Evolutionary conservation across 2,797 vertebrate species (phyloP).

Genomic region (Meriones psammophilus): DNA sequence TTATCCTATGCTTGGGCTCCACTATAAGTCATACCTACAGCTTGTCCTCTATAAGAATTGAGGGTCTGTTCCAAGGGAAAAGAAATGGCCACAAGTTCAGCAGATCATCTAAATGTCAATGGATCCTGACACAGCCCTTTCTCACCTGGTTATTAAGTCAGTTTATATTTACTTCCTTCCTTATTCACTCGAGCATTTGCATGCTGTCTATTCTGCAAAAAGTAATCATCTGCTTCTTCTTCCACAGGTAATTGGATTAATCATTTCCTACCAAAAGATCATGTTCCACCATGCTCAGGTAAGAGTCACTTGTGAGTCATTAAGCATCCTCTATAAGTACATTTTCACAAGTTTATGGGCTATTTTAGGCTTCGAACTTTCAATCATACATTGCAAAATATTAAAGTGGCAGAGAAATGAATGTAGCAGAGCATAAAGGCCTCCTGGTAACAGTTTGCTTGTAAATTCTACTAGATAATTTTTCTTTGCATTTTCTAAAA

Average conservation of each 20-base stretch:
- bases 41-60: conserved; percentile 68
- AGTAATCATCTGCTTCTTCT: neutral
- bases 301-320: conserved; percentile 38
- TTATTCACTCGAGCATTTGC: conserved; percentile 30
- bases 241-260: neutral
- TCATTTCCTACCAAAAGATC: conserved; percentile 43
- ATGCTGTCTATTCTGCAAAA: conserved; percentile 30
- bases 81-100: conserved; percentile 67
- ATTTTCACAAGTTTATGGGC: conserved; percentile 30
- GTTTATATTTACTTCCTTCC: neutral
- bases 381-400: conserved; percentile 22
- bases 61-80: conserved; percentile 60
- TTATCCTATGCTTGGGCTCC: conserved; percentile 62
- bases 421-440: neutral
- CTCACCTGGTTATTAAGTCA: neutral
- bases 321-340: conserved; percentile 24
- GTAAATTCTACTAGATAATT: conserved; percentile 30
- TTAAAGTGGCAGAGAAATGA: conserved; percentile 45
- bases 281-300: neutral
- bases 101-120: neutral
- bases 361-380: conserved; percentile 1
- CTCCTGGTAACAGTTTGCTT: conserved; percentile 1
- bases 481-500: neutral
- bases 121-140: neutral
- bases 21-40: conserved; percentile 73